A percentile compares a stretch with the other conserved stretches of the same genome.
Evolutionary conservation across 1,140 invertebrate genomes (phyloP).

Genomic region (Drosophila bifasciata): DNA sequence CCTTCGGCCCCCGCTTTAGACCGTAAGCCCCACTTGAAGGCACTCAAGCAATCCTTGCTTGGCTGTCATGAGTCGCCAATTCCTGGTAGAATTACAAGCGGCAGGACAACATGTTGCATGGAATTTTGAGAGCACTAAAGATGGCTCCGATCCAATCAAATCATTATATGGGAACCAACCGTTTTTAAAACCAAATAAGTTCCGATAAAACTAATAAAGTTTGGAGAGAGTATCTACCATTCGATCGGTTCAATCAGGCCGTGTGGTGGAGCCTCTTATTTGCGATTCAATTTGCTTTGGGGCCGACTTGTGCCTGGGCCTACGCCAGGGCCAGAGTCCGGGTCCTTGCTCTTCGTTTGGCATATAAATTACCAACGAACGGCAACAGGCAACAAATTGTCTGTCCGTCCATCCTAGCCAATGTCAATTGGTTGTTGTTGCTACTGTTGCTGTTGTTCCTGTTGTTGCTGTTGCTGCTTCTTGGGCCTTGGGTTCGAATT

Average conservation of each 20-base stretch:
- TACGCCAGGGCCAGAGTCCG: not conserved
- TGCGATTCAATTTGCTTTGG: constrained; percentile 59
- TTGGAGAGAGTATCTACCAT: constrained; percentile 26
- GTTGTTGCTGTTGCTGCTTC: constrained; percentile 11
- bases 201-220: not conserved
- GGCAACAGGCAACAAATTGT: constrained; percentile 42
- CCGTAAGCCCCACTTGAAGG: constrained; percentile 35
- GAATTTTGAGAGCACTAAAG: not conserved
- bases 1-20: not conserved
- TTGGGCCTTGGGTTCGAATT: constrained; percentile 15
- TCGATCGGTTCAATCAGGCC: constrained; percentile 17
- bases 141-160: too few species aligned
- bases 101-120: constrained; percentile 1
- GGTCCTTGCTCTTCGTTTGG: constrained; percentile 13
- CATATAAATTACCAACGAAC: constrained; percentile 63
- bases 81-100: constrained; percentile 25
- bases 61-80: constrained; percentile 39
- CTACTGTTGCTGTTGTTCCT: constrained; percentile 37
- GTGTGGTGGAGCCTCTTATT: constrained; percentile 38
- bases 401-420: constrained; percentile 56
- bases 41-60: constrained; percentile 44
- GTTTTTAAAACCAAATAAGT: too few species aligned
- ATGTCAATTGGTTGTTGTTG: constrained; percentile 68
- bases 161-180: too few species aligned
- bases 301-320: constrained; percentile 2